Conservation (phyloP, 2,888 invertebrate genomes). For the Ferdinandea cuprea region DNA sequence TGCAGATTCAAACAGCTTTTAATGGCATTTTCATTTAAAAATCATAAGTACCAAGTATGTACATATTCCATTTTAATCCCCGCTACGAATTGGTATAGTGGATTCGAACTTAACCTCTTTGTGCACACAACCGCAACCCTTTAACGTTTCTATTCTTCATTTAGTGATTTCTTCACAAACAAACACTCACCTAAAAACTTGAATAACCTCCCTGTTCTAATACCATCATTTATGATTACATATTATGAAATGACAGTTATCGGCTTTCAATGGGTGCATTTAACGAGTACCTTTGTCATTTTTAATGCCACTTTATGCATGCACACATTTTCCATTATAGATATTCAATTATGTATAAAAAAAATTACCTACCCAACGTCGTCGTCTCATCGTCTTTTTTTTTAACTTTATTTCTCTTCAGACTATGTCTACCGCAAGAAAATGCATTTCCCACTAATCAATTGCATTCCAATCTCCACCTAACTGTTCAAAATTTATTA, state of each 20-base stretch:
- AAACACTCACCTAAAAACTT: neutral
- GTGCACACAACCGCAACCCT: too few species aligned
- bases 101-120: neutral
- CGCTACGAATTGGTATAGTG: too few species aligned
- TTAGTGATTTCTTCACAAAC: too few species aligned
- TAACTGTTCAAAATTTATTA: slow-evolving; percentile 69
- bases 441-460: slow-evolving; percentile 37
- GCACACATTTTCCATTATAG: neutral
- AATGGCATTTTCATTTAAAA: too few species aligned
- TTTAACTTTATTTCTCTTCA: slow-evolving; percentile 10
- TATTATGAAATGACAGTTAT: neutral
- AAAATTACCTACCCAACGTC: too few species aligned
- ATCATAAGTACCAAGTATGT: too few species aligned
- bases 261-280: neutral
- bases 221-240: neutral
- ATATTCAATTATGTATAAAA: neutral
- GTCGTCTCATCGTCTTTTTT: neutral
- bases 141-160: too few species aligned
- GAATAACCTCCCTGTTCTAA: neutral
- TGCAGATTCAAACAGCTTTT: too few species aligned
- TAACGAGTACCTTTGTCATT: neutral
- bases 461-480: slow-evolving; percentile 64
- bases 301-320: neutral
- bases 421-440: slow-evolving; percentile 15
- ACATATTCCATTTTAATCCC: too few species aligned